phyloP scores from a whole-genome alignment of 1,140 invertebrate genomes.

The Elymnias hypermnestra region DNA sequence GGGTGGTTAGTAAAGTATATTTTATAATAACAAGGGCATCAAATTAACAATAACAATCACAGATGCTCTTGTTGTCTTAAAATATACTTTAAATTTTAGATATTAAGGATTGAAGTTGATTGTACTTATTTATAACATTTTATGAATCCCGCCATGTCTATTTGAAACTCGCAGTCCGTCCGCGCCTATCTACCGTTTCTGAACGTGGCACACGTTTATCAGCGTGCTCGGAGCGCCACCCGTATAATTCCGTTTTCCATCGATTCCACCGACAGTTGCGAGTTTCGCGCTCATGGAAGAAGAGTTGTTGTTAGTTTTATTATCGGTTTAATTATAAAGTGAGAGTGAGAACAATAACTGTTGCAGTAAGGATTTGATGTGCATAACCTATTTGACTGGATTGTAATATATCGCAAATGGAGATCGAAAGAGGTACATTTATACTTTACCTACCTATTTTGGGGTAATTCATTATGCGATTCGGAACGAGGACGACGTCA shows the following conservation, averaged over 20 bases:
- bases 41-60: too few species aligned
- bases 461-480: slow-evolving; percentile 3
- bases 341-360: slow-evolving; percentile 47
- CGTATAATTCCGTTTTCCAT: slow-evolving; percentile 26
- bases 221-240: slow-evolving; percentile 31
- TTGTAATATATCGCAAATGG: slow-evolving; percentile 42
- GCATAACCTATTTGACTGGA: slow-evolving; percentile 30
- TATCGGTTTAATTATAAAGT: slow-evolving; percentile 39
- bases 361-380: slow-evolving; percentile 33
- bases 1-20: too few species aligned
- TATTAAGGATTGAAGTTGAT: too few species aligned
- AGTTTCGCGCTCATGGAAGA: slow-evolving; percentile 58
- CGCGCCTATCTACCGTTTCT: slow-evolving; percentile 26
- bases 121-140: too few species aligned
- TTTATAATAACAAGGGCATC: too few species aligned
- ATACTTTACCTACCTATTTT: slow-evolving; percentile 30
- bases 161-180: too few species aligned
- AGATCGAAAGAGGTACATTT: slow-evolving; percentile 46
- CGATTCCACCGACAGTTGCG: slow-evolving; percentile 45
- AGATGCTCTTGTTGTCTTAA: too few species aligned
- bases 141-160: too few species aligned
- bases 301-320: slow-evolving; percentile 41
- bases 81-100: too few species aligned
- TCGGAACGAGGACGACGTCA: slow-evolving; percentile 40
- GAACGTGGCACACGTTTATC: slow-evolving; percentile 35